A percentile compares a stretch with the other conserved stretches of the same genome.
Evolutionary conservation across 2,797 vertebrate species (phyloP).

Genomic region (Catostomus latipinnis): DNA sequence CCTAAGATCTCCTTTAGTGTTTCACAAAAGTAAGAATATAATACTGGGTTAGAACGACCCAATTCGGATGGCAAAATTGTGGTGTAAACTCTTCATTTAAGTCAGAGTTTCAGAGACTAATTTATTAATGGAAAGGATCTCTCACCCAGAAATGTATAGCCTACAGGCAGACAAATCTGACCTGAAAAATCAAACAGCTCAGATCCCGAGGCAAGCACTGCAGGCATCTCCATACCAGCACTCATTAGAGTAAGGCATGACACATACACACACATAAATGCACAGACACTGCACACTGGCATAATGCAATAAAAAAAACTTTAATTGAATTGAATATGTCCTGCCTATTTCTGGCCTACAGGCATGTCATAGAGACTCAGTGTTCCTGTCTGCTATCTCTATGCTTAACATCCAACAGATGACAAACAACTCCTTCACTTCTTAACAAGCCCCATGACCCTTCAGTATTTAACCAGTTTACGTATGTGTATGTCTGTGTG

Average conservation of each 20-base stretch:
- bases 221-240: slow-evolving; percentile 48
- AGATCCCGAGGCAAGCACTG: slow-evolving; percentile 31
- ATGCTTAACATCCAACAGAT: slow-evolving; percentile 62
- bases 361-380: slow-evolving; percentile 67
- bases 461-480: slow-evolving; percentile 72
- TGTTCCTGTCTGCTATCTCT: slow-evolving; percentile 61
- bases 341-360: slow-evolving; percentile 53
- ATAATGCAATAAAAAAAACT: slow-evolving; percentile 72
- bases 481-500: slow-evolving; percentile 24
- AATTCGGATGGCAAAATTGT: too few species aligned
- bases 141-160: slow-evolving; percentile 9
- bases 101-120: not conserved
- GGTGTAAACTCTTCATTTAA: not conserved
- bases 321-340: slow-evolving; percentile 74
- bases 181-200: slow-evolving; percentile 31
- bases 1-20: too few species aligned
- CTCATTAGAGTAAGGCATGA: slow-evolving; percentile 54
- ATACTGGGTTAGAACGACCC: too few species aligned
- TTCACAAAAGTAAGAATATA: too few species aligned
- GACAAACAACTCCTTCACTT: slow-evolving; percentile 75
- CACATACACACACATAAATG: slow-evolving; percentile 48
- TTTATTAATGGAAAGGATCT: slow-evolving; percentile 10
- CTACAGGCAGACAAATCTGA: slow-evolving; percentile 23
- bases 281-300: slow-evolving; percentile 55
- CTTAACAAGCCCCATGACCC: slow-evolving; percentile 77